Conservation (phyloP, 2,113 vertebrate genomes). For the Paramisgurnus dabryanus region DNA sequence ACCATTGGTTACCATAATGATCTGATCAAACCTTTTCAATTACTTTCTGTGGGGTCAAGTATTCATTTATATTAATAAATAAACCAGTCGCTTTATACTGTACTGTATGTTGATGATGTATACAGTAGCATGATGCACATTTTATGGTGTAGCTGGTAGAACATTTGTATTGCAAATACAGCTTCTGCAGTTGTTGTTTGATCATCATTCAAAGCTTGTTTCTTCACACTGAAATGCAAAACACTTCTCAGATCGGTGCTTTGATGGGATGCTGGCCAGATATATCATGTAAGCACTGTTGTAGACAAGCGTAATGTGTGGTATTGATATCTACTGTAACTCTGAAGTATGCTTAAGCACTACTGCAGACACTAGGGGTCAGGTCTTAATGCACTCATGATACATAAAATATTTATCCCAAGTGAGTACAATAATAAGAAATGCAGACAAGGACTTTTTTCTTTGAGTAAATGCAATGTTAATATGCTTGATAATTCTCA, state of each 20-base stretch:
- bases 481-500: no score
- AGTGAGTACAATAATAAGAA: conserved; percentile 36
- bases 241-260: neutral
- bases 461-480: no score
- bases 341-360: conserved; percentile 8
- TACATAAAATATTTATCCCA: conserved; percentile 37
- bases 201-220: neutral
- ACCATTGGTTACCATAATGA: no score
- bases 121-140: no score
- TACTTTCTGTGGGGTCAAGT: no score
- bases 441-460: neutral
- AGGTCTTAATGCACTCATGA: conserved; percentile 17
- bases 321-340: neutral
- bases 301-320: neutral
- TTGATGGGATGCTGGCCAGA: no score
- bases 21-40: no score
- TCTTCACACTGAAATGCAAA: neutral
- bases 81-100: no score
- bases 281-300: neutral
- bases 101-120: no score
- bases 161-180: neutral
- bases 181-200: neutral
- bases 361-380: conserved; percentile 2
- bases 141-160: no score
- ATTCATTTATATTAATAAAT: no score